A percentile compares a stretch with the other conserved stretches of the same genome.
Evolutionary conservation across 2,113 vertebrate genomes (phyloP).

Genomic region (Tupaia chinensis): DNA sequence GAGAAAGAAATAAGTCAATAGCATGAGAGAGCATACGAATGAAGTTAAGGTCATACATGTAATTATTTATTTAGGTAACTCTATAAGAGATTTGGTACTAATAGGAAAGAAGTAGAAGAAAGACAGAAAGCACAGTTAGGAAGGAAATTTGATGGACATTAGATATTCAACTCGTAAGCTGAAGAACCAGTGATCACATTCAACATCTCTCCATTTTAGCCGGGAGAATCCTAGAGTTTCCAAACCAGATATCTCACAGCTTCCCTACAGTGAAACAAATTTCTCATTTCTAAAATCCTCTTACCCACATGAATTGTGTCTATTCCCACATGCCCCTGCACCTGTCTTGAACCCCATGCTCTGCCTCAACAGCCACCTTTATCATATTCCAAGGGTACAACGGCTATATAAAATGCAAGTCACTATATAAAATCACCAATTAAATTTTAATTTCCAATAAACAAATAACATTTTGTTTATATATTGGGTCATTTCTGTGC

Average conservation of each 20-base stretch:
- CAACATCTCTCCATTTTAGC: background rate
- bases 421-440: no score
- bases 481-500: no score
- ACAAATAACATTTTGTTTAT: background rate
- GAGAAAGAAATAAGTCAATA: background rate
- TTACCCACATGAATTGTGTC: background rate
- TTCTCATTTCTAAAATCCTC: conserved; percentile 1
- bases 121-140: background rate
- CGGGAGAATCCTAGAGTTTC: background rate
- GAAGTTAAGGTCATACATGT: background rate
- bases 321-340: background rate
- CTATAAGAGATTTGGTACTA: background rate
- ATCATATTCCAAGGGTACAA: background rate
- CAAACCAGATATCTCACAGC: background rate
- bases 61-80: background rate
- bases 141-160: background rate
- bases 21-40: background rate
- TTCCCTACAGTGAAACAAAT: background rate
- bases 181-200: background rate
- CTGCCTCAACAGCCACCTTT: background rate
- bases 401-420: background rate
- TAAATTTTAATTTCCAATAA: conserved; percentile 42
- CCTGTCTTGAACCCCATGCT: background rate
- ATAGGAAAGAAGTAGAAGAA: conserved; percentile 19
- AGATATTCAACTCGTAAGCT: background rate